Conservation (phyloP, 30 jellyfish, hydroid and myxozoan species). For the Aurelia aurita region DNA sequence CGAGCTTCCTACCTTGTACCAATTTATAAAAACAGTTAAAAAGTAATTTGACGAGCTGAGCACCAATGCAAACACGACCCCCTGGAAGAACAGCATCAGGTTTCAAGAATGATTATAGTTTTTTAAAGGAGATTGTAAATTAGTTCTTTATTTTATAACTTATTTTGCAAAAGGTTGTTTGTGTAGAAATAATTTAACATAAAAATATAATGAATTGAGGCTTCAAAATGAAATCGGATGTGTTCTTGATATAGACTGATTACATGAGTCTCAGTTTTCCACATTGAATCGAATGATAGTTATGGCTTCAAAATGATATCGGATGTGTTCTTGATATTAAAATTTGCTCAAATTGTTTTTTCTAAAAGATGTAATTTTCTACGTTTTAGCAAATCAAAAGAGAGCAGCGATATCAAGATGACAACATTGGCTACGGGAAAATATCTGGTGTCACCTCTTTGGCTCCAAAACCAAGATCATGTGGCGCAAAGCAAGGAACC, state of each 20-base stretch:
- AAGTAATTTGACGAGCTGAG: background rate
- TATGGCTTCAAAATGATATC: background rate
- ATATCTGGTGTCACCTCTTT: no score
- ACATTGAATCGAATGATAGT: no score
- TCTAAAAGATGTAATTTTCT: background rate
- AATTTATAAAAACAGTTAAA: background rate
- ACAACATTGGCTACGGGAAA: background rate
- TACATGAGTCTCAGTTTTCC: no score
- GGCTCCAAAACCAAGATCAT: no score
- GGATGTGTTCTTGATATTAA: background rate
- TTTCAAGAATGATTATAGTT: no score
- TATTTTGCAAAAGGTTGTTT: background rate
- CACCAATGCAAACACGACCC: no score
- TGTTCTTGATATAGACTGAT: no score
- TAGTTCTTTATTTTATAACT: background rate
- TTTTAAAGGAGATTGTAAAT: background rate
- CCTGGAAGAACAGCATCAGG: no score
- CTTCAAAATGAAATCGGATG: no score
- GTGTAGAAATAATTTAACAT: no score
- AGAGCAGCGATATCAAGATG: conserved; percentile 20
- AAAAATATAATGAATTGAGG: no score
- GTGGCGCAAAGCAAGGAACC: background rate
- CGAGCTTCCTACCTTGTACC: no score
- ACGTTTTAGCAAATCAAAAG: conserved; percentile 8
- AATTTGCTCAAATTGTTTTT: background rate